phyloP scores from a whole-genome alignment of 2,888 invertebrate species.

The Shargacucullia verbasci region DNA sequence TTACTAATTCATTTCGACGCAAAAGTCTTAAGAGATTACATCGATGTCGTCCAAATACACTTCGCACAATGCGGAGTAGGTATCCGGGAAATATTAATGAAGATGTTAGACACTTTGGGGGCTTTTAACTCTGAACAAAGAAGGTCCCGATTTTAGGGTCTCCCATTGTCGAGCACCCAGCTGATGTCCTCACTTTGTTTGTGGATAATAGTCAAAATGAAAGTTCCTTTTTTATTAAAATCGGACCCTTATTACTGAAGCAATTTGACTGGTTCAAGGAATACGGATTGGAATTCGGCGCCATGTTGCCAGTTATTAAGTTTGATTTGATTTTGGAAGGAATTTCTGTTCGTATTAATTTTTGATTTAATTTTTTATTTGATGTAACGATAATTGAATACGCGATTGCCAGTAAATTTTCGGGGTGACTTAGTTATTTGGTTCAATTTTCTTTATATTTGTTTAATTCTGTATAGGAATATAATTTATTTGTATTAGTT shows the following conservation, averaged over 20 bases:
- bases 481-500: too few relatives aligned
- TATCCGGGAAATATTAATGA: slow-evolving; percentile 75
- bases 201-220: slow-evolving; percentile 63
- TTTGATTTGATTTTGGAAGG: slow-evolving; percentile 52
- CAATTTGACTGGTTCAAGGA: slow-evolving; percentile 77
- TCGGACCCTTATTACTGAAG: slow-evolving; percentile 79
- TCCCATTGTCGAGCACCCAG: slow-evolving; percentile 64
- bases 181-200: slow-evolving; percentile 70
- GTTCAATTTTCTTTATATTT: too few relatives aligned
- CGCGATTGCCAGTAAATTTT: slow-evolving; percentile 3
- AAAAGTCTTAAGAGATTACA: slow-evolving; percentile 52
- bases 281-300: slow-evolving; percentile 78
- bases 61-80: slow-evolving; percentile 42
- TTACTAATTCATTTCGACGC: slow-evolving; percentile 6
- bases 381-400: slow-evolving; percentile 25
- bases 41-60: slow-evolving; percentile 42
- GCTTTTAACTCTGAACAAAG: slow-evolving; percentile 76
- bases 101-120: slow-evolving; percentile 79
- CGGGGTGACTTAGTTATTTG: neutral
- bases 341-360: slow-evolving; percentile 51
- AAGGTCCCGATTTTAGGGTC: slow-evolving; percentile 59
- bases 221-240: slow-evolving; percentile 65
- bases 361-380: slow-evolving; percentile 40
- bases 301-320: slow-evolving; percentile 81
- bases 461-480: too few relatives aligned